Percentiles rank a stretch among this genome's conserved stretches.
Conservation (phyloP, 2,113 vertebrate species). For the Puntigrus tetrazona region DNA sequence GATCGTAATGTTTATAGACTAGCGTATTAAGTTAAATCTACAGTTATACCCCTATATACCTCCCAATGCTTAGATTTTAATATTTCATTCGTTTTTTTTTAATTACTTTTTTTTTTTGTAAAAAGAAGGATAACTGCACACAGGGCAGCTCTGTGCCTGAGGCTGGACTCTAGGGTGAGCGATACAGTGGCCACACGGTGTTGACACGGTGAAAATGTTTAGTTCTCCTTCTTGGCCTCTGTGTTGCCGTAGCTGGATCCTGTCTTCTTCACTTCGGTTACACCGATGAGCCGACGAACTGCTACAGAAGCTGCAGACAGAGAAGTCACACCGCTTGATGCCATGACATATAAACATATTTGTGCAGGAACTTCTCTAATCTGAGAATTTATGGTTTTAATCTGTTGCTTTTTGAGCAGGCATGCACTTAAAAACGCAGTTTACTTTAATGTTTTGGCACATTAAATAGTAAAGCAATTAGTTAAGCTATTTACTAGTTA, state of each 20-base stretch:
- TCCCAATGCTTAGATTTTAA: constrained; percentile 39
- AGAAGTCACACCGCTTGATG: not conserved
- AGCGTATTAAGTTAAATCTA: constrained; percentile 30
- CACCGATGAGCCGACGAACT: constrained; percentile 95
- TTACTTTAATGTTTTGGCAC: too few species aligned
- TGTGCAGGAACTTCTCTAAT: too few species aligned
- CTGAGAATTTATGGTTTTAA: too few species aligned
- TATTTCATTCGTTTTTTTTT: not conserved
- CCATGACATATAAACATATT: not conserved
- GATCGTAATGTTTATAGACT: constrained; percentile 8
- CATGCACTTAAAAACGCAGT: too few species aligned
- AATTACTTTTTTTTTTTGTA: constrained; percentile 34
- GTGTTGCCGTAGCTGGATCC: constrained; percentile 96
- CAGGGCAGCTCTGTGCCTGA: constrained; percentile 46
- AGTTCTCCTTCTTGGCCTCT: constrained; percentile 94
- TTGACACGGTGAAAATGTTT: constrained; percentile 53
- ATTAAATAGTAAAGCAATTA: too few species aligned
- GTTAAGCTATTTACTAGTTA: too few species aligned
- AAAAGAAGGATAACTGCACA: constrained; percentile 54
- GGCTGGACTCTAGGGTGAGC: constrained; percentile 44
- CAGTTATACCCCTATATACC: constrained; percentile 44
- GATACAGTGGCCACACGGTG: constrained; percentile 1
- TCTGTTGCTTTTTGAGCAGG: too few species aligned
- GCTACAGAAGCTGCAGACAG: constrained; percentile 86
- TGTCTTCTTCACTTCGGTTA: constrained; percentile 94